phyloP scores from a whole-genome alignment of 2,797 vertebrate genomes.

The Chelmon rostratus region DNA sequence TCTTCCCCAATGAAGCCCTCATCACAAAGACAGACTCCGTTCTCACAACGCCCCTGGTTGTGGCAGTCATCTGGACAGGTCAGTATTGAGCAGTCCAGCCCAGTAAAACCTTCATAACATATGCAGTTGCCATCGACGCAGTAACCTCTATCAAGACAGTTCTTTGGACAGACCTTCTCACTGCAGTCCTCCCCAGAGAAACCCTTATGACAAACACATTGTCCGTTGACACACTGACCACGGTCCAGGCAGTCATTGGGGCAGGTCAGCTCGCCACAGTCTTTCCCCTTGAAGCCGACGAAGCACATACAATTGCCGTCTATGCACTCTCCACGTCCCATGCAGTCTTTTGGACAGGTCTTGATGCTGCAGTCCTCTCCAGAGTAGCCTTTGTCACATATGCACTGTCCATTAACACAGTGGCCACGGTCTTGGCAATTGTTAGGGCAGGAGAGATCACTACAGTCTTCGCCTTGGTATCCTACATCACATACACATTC shows the following conservation, averaged over 20 bases:
- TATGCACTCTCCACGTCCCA: constrained; percentile 87
- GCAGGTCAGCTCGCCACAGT: constrained; percentile 90
- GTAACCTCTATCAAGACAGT: constrained; percentile 89
- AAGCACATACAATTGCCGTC: constrained; percentile 90
- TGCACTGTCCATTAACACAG: constrained; percentile 87
- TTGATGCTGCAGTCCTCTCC: constrained; percentile 88
- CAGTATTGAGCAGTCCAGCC: constrained; percentile 87
- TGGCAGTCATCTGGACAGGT: constrained; percentile 91
- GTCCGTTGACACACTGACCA: constrained; percentile 89
- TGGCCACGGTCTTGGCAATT: constrained; percentile 87
- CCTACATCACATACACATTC: constrained; percentile 90
- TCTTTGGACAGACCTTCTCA: constrained; percentile 88
- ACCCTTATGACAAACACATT: constrained; percentile 90
- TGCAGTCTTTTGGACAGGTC: constrained; percentile 90
- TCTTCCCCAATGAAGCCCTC: constrained; percentile 87
- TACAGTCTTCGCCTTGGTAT: constrained; percentile 90
- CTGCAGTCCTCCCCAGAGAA: constrained; percentile 90
- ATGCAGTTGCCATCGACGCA: constrained; percentile 87
- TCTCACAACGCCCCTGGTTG: constrained; percentile 83
- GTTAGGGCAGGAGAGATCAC: constrained; percentile 86
- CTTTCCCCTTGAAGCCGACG: constrained; percentile 84
- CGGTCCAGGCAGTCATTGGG: constrained; percentile 87
- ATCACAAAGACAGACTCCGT: constrained; percentile 85
- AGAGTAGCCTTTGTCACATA: constrained; percentile 87
- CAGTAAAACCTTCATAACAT: constrained; percentile 89